Base-by-base conservation (phyloP, 2,888 invertebrate species). In the Laspeyria flexula region DNA sequence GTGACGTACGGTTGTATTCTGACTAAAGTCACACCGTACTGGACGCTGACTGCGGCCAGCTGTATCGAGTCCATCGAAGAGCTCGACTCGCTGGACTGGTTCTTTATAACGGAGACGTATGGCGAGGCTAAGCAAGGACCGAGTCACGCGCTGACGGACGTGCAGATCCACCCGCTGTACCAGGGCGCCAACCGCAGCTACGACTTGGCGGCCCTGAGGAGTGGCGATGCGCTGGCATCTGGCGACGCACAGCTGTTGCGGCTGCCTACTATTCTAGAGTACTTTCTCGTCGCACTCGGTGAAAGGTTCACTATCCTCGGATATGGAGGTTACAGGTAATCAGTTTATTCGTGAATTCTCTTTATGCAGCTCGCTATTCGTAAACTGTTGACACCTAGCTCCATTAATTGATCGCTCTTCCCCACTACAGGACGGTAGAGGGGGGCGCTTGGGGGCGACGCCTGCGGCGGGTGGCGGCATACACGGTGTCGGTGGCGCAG, bases 21-120 rank as follows among this genome's bases (percentile, higher is more conserved):
- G 31, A 85, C 88, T 1, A 71, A 83, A n/a, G 58, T 91, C 12
- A 71, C 75, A 10, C 56, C 65, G 7, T 66, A 67, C 47, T 90
- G 90, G 86, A 71, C 79, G 15, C 48, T 90, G 42, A 90, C 90
- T 1, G 83, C 90, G 0, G 90, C 90, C 10, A 89, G 88, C 55
- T 90, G 90, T 58, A 73, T 90, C 23, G 85, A 86, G 47, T 74
- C 86, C 0, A 77, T 88, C 13, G 86, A 89, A 53, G 86, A 89
- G 54, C 74, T 81, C 23, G 85, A 88, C 48, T 74, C 84, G 0
- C 58, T 89, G 27, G 87, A 88, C 57, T 75, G 79, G 7, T 88
- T 85, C 60, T 77, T 88, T 2, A 86, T 90, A 51, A 65, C 84
- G 68, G 81, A 83, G 48, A 60, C 70, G 3, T 79, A 77, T 39